phyloP scores from a whole-genome alignment of 2,113 vertebrate species.

The Urocitellus parryii region DNA sequence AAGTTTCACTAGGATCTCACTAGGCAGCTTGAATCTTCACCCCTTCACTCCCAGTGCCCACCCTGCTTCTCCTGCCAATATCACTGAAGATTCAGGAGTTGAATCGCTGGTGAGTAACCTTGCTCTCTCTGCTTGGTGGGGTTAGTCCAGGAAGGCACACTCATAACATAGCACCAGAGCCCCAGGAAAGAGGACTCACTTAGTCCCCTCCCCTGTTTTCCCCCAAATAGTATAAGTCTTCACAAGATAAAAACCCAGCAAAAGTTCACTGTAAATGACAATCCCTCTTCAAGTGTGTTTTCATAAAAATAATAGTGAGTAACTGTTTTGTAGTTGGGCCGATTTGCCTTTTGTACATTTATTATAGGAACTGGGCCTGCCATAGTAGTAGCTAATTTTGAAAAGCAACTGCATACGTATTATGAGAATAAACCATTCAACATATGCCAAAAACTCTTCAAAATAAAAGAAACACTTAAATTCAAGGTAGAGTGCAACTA shows the following conservation, averaged over 20 bases:
- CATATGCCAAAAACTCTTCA: not conserved
- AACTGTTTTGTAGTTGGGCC: not conserved
- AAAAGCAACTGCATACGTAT: not conserved
- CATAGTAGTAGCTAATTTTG: not conserved
- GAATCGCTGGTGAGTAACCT: not conserved
- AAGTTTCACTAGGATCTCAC: not conserved
- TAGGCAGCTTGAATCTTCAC: not conserved
- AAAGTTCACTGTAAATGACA: not conserved
- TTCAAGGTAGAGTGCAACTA: not conserved
- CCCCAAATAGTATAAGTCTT: not conserved
- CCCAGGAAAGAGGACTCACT: not conserved
- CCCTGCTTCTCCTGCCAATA: not conserved
- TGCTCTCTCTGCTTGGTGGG: not conserved
- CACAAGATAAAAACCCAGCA: not conserved
- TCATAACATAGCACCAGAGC: not conserved
- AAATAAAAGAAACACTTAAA: slow-evolving; percentile 10
- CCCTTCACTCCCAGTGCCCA: not conserved
- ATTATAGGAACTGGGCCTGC: not conserved
- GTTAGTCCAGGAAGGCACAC: not conserved
- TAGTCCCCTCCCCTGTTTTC: too few species aligned
- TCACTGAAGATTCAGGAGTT: not conserved
- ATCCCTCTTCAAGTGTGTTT: not conserved
- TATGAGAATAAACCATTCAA: not conserved
- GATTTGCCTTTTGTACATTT: not conserved
- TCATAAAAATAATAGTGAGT: not conserved